phyloP scores from a whole-genome alignment of 2,888 invertebrate species.

The Amphipoea lucens region DNA sequence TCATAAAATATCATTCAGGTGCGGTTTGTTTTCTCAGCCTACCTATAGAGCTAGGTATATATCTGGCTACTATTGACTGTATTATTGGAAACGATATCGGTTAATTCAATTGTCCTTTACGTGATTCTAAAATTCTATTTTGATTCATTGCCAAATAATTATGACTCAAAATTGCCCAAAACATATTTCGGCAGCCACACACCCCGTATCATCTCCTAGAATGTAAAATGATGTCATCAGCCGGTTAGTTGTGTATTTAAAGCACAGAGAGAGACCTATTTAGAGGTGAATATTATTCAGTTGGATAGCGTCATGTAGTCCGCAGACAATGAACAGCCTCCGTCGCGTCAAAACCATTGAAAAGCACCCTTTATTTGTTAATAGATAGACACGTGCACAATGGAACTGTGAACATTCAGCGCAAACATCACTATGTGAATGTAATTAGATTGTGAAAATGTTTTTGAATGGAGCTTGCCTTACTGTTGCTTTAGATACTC shows the following conservation, averaged over 20 bases:
- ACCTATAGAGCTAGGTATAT: constrained; percentile 2
- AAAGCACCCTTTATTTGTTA: constrained; percentile 80
- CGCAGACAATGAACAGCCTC: constrained; percentile 75
- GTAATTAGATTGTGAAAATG: constrained; percentile 73
- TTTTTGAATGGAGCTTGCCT: constrained; percentile 47
- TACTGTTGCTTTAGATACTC: constrained; percentile 20
- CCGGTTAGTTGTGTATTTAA: constrained; percentile 63
- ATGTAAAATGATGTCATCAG: constrained; percentile 55
- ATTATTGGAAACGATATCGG: constrained; percentile 11
- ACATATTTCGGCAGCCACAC: constrained; percentile 18
- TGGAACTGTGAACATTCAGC: constrained; percentile 70
- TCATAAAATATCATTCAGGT: constrained; percentile 46
- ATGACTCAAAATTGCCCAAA: constrained; percentile 11
- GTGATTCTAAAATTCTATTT: neutral
- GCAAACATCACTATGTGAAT: constrained; percentile 69
- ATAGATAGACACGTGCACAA: constrained; percentile 78
- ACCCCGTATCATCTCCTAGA: constrained; percentile 30
- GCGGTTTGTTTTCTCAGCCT: constrained; percentile 24
- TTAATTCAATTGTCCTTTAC: constrained; percentile 2
- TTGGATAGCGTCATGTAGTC: constrained; percentile 69
- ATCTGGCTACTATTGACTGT: constrained; percentile 1
- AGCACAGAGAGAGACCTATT: constrained; percentile 56
- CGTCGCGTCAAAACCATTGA: constrained; percentile 79
- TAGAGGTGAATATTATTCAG: constrained; percentile 71
- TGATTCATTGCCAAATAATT: constrained; percentile 16